Evolutionary conservation across 2,888 invertebrate genomes (phyloP), one percentile per base, ranked within the genome.

Genomic region (Terebella lapidaria): DNA sequence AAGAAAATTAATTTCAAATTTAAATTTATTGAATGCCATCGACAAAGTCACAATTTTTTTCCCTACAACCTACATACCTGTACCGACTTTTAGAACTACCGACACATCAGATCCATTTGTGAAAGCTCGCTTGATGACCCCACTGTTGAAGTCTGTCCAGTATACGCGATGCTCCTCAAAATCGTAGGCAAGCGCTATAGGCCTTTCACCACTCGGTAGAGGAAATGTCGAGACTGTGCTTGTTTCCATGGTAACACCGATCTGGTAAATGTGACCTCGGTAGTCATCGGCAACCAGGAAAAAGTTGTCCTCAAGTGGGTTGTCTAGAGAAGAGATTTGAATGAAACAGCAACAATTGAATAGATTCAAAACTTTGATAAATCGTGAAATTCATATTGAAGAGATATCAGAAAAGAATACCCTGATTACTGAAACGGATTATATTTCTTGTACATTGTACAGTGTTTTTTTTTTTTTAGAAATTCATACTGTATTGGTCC

Each of bases 161-260:
- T 87, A 90, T 28, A 93, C 84, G 47, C 86, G 78, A 65, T 87
- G 87, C 56, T 85, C 84, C 53, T 87, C 85, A 84, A 88, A 90
- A 72, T 92, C 91, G 75, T 87, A 92, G 74, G 92, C 92, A 0
- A 93, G 85, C 0, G 91, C 90, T 5, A 92, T 88, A 0, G 89
- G 89, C 25, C 66, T 53, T 49, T 64, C 64, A n/a, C 28, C 24
- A 10, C 58, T 49, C 15, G 66, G 66, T 45, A 58, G 46, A 24
- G 55, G 57, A 20, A 64, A 20, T 15, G 66, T 61, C 4, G 58
- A 30, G 22, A 62, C 30, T 30, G 20, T 18, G 5, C n/a, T 24
- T 4, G 22, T 26, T n/a, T 3, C 18, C 5, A 61, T 66, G 83
- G 90, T 89, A 18, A 92, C 81, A 0, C 91, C 90, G 62, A 93